phyloP scores from a whole-genome alignment of 2,113 vertebrate species.

The Paradoxurus hermaphroditus region DNA sequence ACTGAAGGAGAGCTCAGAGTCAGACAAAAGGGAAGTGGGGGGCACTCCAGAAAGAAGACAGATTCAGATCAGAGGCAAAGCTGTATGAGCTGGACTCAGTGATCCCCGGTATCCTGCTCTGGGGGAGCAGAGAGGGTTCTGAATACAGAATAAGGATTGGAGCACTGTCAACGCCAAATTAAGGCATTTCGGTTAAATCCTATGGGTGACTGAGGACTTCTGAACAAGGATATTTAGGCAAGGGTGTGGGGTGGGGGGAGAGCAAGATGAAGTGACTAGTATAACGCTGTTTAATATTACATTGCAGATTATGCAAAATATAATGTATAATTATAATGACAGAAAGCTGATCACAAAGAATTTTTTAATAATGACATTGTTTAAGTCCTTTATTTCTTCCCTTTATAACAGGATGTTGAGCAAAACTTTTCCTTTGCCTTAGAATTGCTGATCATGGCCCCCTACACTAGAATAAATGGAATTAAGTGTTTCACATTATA shows the following conservation, averaged over 20 bases:
- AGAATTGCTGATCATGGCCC: not conserved
- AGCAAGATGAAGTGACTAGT: not conserved
- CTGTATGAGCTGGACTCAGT: not conserved
- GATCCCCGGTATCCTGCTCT: too few relatives aligned
- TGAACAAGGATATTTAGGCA: not conserved
- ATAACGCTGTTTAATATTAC: not conserved
- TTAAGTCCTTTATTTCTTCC: not conserved
- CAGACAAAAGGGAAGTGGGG: not conserved
- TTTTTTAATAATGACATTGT: not conserved
- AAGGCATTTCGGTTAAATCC: not conserved
- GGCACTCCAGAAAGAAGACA: not conserved
- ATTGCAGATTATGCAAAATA: not conserved
- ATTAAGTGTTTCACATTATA: not conserved
- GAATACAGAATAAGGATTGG: not conserved
- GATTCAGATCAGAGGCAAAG: not conserved
- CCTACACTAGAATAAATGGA: not conserved
- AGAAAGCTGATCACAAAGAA: not conserved
- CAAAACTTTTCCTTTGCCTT: not conserved
- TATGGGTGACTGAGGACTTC: not conserved
- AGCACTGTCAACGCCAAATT: not conserved
- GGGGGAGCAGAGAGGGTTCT: not conserved
- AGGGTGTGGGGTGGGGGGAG: too few relatives aligned
- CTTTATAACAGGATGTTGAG: not conserved
- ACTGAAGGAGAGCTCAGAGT: not conserved
- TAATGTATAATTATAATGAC: not conserved